Evolutionary conservation across 2,113 vertebrate species (phyloP).

Genomic region (Ageneiosus marmoratus): DNA sequence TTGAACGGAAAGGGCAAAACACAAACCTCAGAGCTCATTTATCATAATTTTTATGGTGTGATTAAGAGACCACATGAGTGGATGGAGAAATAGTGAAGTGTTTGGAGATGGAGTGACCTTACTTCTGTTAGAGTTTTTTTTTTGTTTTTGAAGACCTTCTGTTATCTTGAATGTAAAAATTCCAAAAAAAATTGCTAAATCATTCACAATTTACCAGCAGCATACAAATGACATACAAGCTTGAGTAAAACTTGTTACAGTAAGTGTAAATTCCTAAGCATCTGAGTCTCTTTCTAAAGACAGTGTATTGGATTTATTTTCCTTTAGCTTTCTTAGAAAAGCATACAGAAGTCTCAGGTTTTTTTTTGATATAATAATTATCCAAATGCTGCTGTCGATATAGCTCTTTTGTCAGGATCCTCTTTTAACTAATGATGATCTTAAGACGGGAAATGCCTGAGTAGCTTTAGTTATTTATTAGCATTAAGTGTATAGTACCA

Average conservation of each 20-base stretch:
- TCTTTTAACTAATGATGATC: background rate
- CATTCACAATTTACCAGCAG: background rate
- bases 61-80: background rate
- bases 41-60: background rate
- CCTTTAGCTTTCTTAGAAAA: fast-evolving
- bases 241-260: background rate
- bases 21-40: background rate
- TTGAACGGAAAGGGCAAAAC: background rate
- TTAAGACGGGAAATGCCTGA: background rate
- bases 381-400: too few relatives aligned
- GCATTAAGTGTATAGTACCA: too few relatives aligned
- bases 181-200: background rate
- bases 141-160: background rate
- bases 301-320: background rate
- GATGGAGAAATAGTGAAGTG: background rate
- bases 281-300: background rate
- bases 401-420: background rate
- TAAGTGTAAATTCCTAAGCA: background rate
- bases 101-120: background rate
- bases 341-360: background rate
- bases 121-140: background rate
- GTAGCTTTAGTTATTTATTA: background rate
- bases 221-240: background rate
- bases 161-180: background rate
- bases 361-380: background rate